These are phyloP conservation scores for Macaca nemestrina DNA, from an alignment of 2,113 vertebrate species.

Conservation along the genomic window DNA sequence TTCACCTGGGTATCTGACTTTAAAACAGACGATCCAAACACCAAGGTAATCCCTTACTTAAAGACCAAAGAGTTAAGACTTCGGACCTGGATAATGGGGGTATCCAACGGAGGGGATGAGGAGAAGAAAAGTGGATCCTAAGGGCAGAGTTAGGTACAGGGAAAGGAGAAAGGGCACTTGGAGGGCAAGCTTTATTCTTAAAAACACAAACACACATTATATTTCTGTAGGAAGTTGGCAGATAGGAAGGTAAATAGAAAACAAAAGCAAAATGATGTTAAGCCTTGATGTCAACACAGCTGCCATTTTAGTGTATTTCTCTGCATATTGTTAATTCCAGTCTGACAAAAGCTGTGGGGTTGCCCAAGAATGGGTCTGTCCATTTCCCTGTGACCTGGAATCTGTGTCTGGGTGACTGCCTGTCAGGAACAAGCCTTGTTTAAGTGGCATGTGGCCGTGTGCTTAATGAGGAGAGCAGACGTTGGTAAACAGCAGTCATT, in stretches of 20 bases:
- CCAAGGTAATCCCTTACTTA: not conserved
- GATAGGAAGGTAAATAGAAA: not conserved
- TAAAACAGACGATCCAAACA: not conserved
- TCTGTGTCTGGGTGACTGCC: too few relatives aligned
- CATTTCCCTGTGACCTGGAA: too few relatives aligned
- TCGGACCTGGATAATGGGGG: fast-evolving
- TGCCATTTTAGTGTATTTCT: not conserved
- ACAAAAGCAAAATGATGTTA: not conserved
- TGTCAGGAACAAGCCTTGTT: not conserved
- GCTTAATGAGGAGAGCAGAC: not conserved
- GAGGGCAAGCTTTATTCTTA: not conserved
- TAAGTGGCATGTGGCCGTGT: not conserved
- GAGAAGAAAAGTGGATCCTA: not conserved
- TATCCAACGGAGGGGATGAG: fast-evolving
- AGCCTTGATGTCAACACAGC: not conserved
- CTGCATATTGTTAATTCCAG: not conserved
- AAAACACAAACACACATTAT: not conserved
- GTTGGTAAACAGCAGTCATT: not conserved
- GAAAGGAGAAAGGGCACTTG: not conserved
- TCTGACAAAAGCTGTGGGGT: not conserved
- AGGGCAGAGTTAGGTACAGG: too few relatives aligned
- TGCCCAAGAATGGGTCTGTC: not conserved
- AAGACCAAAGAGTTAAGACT: not conserved
- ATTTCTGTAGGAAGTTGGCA: not conserved
- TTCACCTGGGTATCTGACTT: not conserved